Percentiles rank a stretch among this genome's conserved stretches.
Evolutionary conservation across 1,140 invertebrate genomes (phyloP).

Genomic region (Manduca sexta): DNA sequence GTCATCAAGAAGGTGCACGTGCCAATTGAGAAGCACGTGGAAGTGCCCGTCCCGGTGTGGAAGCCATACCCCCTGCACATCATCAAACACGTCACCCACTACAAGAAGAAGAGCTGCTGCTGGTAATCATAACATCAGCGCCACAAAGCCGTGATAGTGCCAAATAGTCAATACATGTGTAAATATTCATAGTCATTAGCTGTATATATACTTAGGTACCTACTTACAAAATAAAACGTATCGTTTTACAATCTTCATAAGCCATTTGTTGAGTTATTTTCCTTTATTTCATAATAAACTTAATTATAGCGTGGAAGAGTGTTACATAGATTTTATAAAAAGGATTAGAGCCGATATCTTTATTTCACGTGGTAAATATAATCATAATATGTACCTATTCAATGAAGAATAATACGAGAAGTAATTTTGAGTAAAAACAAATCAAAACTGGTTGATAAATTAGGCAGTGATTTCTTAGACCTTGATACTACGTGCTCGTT

Average conservation of each 20-base stretch:
- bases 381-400: no score
- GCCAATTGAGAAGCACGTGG: slow-evolving; percentile 58
- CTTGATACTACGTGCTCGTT: no score
- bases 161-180: slow-evolving; percentile 55
- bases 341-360: no score
- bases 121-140: slow-evolving; percentile 35
- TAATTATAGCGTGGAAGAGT: no score
- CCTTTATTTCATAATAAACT: no score
- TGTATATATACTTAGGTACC: slow-evolving; percentile 31
- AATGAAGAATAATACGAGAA: no score
- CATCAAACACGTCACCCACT: slow-evolving; percentile 65
- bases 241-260: background rate
- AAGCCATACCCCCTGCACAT: slow-evolving; percentile 63
- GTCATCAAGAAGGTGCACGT: slow-evolving; percentile 65
- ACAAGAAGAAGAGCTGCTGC: slow-evolving; percentile 63
- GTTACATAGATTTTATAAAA: no score
- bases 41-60: slow-evolving; percentile 60
- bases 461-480: no score
- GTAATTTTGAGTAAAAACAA: no score
- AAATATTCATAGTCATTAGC: slow-evolving; percentile 63
- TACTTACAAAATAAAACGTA: background rate
- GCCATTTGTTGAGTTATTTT: no score
- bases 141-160: slow-evolving; percentile 46
- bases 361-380: no score
- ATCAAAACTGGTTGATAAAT: no score